A percentile compares a stretch with the other conserved stretches of the same genome.
Conservation (phyloP, 2,888 invertebrate genomes). For the Conomelus anceps region DNA sequence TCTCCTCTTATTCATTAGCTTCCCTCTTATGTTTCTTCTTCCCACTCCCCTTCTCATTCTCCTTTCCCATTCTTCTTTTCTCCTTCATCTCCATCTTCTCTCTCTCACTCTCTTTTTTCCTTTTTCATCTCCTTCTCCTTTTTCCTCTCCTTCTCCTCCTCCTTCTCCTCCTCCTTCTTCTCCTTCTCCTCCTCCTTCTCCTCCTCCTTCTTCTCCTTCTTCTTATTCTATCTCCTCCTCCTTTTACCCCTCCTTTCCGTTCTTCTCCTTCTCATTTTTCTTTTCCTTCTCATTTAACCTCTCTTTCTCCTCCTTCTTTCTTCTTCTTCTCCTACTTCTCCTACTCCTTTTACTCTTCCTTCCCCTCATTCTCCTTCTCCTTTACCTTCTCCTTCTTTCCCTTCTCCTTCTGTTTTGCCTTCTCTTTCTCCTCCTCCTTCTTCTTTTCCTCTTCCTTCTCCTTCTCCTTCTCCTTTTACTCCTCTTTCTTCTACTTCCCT, state of each 20-base stretch:
- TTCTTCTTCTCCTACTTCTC: neutral
- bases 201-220: neutral
- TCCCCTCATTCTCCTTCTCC: neutral
- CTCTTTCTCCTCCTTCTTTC: neutral
- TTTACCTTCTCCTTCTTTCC: neutral
- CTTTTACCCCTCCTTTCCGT: neutral
- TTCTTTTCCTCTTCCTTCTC: neutral
- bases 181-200: no score
- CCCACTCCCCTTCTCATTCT: neutral
- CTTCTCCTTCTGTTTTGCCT: neutral
- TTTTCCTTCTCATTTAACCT: no score
- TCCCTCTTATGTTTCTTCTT: no score
- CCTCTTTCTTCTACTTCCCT: no score
- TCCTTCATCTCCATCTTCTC: neutral
- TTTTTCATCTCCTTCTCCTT: neutral
- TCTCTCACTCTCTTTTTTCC: neutral
- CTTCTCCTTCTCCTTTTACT: neutral
- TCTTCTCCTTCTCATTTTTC: neutral
- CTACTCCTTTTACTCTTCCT: neutral
- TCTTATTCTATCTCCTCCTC: neutral
- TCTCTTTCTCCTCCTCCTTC: neutral
- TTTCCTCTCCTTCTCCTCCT: neutral
- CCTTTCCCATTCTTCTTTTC: neutral
- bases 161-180: neutral
- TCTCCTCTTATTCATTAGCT: neutral